These are phyloP conservation scores for Drosophila birchii DNA, from an alignment of 2,888 invertebrate genomes.

Conservation along the genomic window DNA sequence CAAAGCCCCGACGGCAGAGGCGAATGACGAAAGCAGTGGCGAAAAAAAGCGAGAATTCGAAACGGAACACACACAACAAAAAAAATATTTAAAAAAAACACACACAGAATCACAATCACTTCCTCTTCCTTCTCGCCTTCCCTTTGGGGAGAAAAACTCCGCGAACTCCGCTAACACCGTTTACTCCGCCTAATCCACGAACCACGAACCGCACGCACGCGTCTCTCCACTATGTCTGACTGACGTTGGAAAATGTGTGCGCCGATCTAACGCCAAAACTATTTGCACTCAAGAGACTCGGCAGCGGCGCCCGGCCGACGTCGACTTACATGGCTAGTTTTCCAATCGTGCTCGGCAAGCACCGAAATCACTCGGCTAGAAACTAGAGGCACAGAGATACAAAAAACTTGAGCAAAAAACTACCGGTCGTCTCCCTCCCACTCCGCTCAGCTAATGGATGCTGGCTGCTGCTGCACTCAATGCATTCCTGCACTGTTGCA, in stretches of 20 bases:
- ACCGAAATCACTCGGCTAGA: slow-evolving; percentile 59
- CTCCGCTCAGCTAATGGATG: background rate
- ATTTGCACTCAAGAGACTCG: slow-evolving; percentile 61
- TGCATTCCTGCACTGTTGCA: slow-evolving; percentile 1
- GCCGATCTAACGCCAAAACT: slow-evolving; percentile 70
- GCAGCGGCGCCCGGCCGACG: slow-evolving; percentile 4
- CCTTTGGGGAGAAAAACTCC: background rate
- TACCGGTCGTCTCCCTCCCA: slow-evolving; percentile 11
- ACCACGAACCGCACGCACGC: slow-evolving; percentile 32
- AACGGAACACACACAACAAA: background rate
- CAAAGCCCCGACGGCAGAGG: slow-evolving; percentile 54
- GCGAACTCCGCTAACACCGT: too few species aligned
- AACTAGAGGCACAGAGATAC: slow-evolving; percentile 57
- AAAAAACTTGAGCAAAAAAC: slow-evolving; percentile 47
- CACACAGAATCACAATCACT: slow-evolving; percentile 45
- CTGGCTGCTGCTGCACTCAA: slow-evolving; percentile 4
- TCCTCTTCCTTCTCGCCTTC: slow-evolving; percentile 45
- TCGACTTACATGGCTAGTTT: slow-evolving; percentile 51
- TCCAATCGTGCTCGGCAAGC: slow-evolving; percentile 15
- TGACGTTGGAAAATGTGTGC: slow-evolving; percentile 54
- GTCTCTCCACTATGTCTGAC: slow-evolving; percentile 62
- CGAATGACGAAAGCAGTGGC: slow-evolving; percentile 13
- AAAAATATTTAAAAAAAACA: background rate
- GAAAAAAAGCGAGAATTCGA: slow-evolving; percentile 23
- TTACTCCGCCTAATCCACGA: slow-evolving; percentile 8